These are phyloP conservation scores for Apis cerana DNA, from an alignment of 1,140 invertebrate species.

Conservation along the genomic window DNA sequence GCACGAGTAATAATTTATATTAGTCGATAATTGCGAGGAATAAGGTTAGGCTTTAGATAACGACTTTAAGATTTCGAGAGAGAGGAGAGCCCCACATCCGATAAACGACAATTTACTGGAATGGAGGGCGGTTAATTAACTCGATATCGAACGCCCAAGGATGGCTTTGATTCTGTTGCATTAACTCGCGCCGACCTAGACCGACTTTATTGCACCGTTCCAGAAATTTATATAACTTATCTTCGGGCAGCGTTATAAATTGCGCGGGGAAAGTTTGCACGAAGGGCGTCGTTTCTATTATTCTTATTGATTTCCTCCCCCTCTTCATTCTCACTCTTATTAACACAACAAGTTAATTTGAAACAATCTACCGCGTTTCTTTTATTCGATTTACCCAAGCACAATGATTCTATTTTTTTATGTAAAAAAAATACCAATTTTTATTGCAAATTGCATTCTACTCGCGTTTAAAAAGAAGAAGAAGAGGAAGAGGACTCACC, in stretches of 20 bases:
- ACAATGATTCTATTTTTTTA: too few relatives aligned
- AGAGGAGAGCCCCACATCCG: background rate
- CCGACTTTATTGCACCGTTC: background rate
- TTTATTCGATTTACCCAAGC: too few relatives aligned
- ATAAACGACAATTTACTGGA: slow-evolving; percentile 15
- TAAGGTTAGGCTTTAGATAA: background rate
- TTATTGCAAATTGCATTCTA: too few relatives aligned
- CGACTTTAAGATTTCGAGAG: background rate
- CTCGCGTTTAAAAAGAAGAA: background rate
- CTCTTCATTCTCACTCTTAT: background rate
- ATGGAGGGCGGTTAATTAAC: slow-evolving; percentile 36
- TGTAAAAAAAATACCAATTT: too few relatives aligned
- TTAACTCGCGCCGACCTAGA: background rate
- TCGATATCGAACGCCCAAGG: background rate
- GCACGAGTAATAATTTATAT: background rate
- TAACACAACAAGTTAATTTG: too few relatives aligned
- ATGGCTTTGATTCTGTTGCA: background rate
- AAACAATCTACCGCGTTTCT: too few relatives aligned
- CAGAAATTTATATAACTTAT: too few relatives aligned
- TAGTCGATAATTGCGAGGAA: slow-evolving; percentile 35
- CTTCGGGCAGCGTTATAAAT: background rate
- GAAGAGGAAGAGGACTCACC: slow-evolving; percentile 60
- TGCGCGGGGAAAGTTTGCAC: background rate
- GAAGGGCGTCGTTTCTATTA: background rate
- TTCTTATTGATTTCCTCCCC: background rate